Evolutionary conservation across 2,113 vertebrate species (phyloP), one percentile per base, ranked within the genome.

Genomic region (Origma solitaria): DNA sequence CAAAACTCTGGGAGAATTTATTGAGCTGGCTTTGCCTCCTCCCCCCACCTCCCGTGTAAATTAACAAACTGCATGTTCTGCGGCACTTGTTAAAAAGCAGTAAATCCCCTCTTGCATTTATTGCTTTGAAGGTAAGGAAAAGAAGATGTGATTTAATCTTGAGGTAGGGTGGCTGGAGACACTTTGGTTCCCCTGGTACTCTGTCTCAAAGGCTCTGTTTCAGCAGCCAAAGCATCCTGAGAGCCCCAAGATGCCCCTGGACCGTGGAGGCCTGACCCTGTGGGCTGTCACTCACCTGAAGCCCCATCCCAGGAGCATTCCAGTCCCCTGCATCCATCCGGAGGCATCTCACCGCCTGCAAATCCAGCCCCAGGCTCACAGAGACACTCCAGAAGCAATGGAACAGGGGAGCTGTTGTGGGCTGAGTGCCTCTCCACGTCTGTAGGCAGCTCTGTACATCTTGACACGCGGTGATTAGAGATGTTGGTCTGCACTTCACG

Each of bases 41-140:
- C 42, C 25, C 2, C 13, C 28, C 13, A 3, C 4, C 61, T 44
- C 38, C 84, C 1, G 0, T 57, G 77, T 94, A 91, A 91, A 96
- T 94, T 96, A 95, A 94, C 91, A 82, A 84, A 96, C 94, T 90
- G 79, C 71, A 91, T 91, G 82, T 90, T 96, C 81, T 71, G 87
- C 88, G 88, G 82, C 93, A 92, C 86, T 94, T 92, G 82, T 94
- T 97, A 94, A 94, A 96, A 90, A 92, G 73, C 81, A 93, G 61
- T 95, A 96, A 95, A 96, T 96, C 83, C 44, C 80, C 44, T 88
- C 54, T 30, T 65, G 75, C 33, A 7, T 76, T 93, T 92, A 53
- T 79, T 95, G 76, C 58, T 92, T 77, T 0, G 8, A 94, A 90
- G 89, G 94, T 79, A 76, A 81, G 71, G 82, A 16, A 53, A 53